These are phyloP conservation scores for Criorhina ranunculi DNA, from an alignment of 2,888 invertebrate genomes.

Conservation along the genomic window DNA sequence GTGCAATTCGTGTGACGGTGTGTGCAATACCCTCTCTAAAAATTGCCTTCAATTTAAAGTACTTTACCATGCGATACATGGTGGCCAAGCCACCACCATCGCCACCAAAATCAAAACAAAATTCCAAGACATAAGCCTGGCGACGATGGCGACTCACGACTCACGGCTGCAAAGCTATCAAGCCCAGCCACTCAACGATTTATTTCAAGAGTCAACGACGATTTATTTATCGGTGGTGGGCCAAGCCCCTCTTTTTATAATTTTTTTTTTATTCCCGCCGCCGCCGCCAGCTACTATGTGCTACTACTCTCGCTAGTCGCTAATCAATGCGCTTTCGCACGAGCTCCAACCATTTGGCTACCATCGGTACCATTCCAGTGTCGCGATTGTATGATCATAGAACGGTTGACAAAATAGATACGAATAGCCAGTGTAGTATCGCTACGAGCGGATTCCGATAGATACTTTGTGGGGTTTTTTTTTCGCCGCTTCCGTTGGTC, in stretches of 20 bases:
- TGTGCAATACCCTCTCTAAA: not conserved
- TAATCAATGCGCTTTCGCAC: constrained; percentile 61
- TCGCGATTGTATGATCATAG: constrained; percentile 59
- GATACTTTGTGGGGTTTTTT: constrained; percentile 3
- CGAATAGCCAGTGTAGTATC: too few species aligned
- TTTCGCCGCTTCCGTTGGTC: constrained; percentile 42
- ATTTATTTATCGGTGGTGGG: constrained; percentile 63
- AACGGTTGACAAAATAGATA: constrained; percentile 29
- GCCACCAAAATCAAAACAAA: constrained; percentile 30
- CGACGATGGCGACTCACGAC: constrained; percentile 3
- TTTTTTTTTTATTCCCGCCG: too few species aligned
- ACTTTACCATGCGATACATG: constrained; percentile 35
- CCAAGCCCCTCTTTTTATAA: constrained; percentile 69
- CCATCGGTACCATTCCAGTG: constrained; percentile 50
- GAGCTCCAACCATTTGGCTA: constrained; percentile 48
- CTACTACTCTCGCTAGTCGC: constrained; percentile 24
- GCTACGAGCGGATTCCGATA: constrained; percentile 1
- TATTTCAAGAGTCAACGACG: constrained; percentile 61
- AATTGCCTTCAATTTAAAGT: constrained; percentile 37
- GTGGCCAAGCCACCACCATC: constrained; percentile 26
- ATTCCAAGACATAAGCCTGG: constrained; percentile 25
- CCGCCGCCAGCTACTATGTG: constrained; percentile 52
- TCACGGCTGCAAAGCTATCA: not conserved
- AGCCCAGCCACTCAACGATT: constrained; percentile 35
- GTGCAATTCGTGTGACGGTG: constrained; percentile 16